A percentile compares a stretch with the other conserved stretches of the same genome.
Evolutionary conservation across 2,797 vertebrate genomes (phyloP).

Genomic region (Todus mexicanus): DNA sequence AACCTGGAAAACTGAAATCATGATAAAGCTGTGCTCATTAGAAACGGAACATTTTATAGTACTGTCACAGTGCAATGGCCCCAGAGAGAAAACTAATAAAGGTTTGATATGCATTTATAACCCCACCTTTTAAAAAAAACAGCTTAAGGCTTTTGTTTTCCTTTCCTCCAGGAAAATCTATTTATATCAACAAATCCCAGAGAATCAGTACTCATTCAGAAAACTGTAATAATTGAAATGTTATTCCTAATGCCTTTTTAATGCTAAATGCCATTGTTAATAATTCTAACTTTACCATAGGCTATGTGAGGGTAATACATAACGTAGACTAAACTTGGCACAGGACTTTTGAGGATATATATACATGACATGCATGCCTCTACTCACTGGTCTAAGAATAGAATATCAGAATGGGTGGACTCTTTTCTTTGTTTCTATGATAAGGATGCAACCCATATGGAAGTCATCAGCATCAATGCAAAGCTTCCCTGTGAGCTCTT

Average conservation of each 20-base stretch:
- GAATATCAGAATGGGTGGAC: background rate
- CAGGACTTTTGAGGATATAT: background rate
- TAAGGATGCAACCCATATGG: background rate
- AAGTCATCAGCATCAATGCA: slow-evolving; percentile 16
- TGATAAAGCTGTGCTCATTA: background rate
- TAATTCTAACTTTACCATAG: background rate
- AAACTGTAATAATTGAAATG: background rate
- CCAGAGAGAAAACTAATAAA: background rate
- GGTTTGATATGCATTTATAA: background rate
- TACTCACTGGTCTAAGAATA: background rate
- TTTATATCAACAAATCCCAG: background rate
- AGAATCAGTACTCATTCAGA: background rate
- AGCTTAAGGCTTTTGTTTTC: background rate
- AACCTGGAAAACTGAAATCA: background rate
- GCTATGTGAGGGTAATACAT: background rate
- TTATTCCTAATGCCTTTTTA: background rate
- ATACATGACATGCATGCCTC: background rate
- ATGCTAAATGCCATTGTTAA: background rate
- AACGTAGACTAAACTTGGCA: background rate
- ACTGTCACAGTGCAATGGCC: background rate
- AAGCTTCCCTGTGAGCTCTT: slow-evolving; percentile 11
- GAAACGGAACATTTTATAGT: background rate
- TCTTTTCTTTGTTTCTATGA: background rate
- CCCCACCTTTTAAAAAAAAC: background rate
- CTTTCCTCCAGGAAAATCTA: slow-evolving; percentile 3